These are phyloP conservation scores for Nilaparvata lugens DNA, from an alignment of 1,140 invertebrate species.

Conservation along the genomic window DNA sequence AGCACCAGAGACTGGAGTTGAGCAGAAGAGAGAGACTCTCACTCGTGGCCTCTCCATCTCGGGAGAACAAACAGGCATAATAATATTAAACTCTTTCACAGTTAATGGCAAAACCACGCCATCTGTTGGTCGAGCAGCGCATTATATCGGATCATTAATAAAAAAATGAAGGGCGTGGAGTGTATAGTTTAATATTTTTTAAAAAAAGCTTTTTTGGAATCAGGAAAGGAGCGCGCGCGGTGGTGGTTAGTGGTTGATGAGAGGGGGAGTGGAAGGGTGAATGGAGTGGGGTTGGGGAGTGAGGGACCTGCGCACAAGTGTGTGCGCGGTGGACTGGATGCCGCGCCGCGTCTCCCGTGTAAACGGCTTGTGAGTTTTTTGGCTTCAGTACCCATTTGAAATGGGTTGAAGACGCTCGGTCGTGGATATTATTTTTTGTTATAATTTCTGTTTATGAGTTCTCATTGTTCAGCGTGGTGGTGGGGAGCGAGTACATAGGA, in stretches of 20 bases:
- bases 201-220: conserved; percentile 16
- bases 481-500: conserved; percentile 7
- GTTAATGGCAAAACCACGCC: conserved; percentile 1
- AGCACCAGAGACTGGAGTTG: background rate
- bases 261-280: background rate
- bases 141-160: conserved; percentile 15
- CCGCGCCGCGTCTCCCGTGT: conserved; percentile 1
- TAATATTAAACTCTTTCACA: conserved; percentile 6
- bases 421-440: conserved; percentile 18
- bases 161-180: conserved; percentile 12
- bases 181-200: conserved; percentile 14
- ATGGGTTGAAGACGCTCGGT: conserved; percentile 17
- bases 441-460: conserved; percentile 19
- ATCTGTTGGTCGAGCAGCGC: background rate
- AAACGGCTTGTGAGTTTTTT: conserved; percentile 19
- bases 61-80: background rate
- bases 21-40: too few relatives aligned
- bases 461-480: conserved; percentile 5
- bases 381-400: conserved; percentile 20
- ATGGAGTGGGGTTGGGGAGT: background rate
- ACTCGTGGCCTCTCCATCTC: background rate
- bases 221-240: conserved; percentile 10
- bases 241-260: background rate
- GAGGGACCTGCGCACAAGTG: conserved; percentile 2
- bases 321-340: conserved; percentile 8